Evolutionary conservation across 2,888 invertebrate species (phyloP).

Genomic region (Mesoligia furuncula): DNA sequence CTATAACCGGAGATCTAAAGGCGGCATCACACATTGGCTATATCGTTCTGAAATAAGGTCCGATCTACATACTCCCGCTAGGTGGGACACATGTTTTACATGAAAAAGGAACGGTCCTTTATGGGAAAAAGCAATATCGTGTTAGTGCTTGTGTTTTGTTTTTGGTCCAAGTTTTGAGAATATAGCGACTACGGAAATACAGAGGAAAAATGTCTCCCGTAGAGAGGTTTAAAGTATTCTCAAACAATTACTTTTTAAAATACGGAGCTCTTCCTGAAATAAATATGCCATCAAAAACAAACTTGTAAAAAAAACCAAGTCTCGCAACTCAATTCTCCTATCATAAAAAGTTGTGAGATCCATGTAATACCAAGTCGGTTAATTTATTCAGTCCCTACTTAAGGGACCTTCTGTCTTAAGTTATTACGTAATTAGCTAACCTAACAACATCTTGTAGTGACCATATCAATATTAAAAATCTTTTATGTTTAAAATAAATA

Average conservation of each 20-base stretch:
- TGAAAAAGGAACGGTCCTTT: constrained; percentile 84
- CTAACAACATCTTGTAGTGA: too few relatives aligned
- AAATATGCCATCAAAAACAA: too few relatives aligned
- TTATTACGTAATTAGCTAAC: too few relatives aligned
- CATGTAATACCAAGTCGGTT: too few relatives aligned
- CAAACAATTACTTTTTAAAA: neutral
- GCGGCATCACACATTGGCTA: constrained; percentile 46
- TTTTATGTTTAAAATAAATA: too few relatives aligned
- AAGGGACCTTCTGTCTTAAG: too few relatives aligned
- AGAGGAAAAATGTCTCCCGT: neutral
- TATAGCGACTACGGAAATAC: neutral
- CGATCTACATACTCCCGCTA: constrained; percentile 65
- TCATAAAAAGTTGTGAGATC: too few relatives aligned
- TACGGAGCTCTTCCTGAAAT: neutral
- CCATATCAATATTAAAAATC: too few relatives aligned
- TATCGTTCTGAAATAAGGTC: constrained; percentile 57
- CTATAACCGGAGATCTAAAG: constrained; percentile 32
- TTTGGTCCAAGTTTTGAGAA: constrained; percentile 63
- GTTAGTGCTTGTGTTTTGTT: constrained; percentile 77
- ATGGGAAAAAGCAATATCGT: constrained; percentile 86
- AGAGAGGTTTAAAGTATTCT: neutral
- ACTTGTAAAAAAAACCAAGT: too few relatives aligned
- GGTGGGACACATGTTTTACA: constrained; percentile 84
- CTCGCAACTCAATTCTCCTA: too few relatives aligned
- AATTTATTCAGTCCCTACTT: too few relatives aligned